A percentile compares a stretch with the other conserved stretches of the same genome.
Conservation (phyloP, 2,113 vertebrate genomes). For the Dendrocopos noguchii region DNA sequence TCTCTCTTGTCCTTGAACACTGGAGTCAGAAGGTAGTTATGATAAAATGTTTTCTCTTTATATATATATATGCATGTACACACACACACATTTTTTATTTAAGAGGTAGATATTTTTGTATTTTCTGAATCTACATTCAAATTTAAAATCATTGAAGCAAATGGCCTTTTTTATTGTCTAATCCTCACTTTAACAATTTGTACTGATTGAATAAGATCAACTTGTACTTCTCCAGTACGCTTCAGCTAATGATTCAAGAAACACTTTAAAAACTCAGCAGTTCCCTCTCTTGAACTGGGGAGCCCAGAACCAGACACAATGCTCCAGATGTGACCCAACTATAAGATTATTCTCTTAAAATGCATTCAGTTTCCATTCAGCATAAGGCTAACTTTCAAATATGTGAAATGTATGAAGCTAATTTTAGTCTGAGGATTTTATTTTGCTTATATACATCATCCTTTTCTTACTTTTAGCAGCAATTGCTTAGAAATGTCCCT, state of each 20-base stretch:
- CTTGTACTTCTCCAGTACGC: background rate
- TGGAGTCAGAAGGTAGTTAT: background rate
- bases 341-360: too few relatives aligned
- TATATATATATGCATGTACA: background rate
- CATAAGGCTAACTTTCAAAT: too few relatives aligned
- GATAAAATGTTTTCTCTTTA: background rate
- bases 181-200: background rate
- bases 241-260: constrained; percentile 1
- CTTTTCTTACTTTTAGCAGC: background rate
- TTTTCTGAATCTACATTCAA: background rate
- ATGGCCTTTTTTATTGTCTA: background rate
- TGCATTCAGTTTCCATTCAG: too few relatives aligned
- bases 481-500: background rate
- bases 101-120: background rate
- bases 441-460: background rate
- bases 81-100: background rate
- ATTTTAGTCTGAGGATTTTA: background rate
- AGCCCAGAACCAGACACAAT: too few relatives aligned
- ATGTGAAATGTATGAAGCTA: too few relatives aligned
- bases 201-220: background rate
- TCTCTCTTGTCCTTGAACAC: constrained; percentile 34
- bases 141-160: background rate
- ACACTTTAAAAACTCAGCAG: background rate
- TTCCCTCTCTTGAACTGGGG: too few relatives aligned
- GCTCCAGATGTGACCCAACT: too few relatives aligned